phyloP scores from a whole-genome alignment of 2,888 invertebrate genomes.

The Pedicia rivosa region DNA sequence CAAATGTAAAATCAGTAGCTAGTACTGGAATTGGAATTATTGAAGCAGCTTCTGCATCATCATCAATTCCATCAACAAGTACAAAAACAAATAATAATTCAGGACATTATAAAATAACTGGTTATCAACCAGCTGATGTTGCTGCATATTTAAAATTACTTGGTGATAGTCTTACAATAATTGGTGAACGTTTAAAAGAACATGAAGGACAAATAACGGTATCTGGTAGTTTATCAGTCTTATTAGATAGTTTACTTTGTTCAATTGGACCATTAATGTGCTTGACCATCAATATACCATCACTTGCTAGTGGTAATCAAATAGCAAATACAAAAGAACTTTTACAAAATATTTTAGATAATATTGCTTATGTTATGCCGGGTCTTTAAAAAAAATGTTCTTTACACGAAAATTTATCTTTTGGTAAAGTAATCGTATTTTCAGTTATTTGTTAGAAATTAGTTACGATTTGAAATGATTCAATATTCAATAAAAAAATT shows the following conservation, averaged over 20 bases:
- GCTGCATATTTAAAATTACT: conserved; percentile 84
- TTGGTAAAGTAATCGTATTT: no score
- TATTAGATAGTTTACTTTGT: conserved; percentile 83
- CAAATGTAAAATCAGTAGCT: no score
- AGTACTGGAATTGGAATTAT: no score
- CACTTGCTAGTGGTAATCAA: conserved; percentile 47
- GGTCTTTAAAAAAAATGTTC: conserved; percentile 38
- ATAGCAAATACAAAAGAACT: conserved; percentile 33
- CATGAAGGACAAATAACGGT: conserved; percentile 94
- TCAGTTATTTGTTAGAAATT: no score
- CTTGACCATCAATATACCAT: conserved; percentile 68
- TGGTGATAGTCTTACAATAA: conserved; percentile 85
- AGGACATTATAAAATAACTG: conserved; percentile 44
- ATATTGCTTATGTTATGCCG: conserved; percentile 91
- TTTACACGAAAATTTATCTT: conserved; percentile 14
- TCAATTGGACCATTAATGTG: conserved; percentile 79
- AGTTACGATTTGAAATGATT: no score
- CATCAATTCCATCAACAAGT: conserved; percentile 17
- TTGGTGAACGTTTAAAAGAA: conserved; percentile 83
- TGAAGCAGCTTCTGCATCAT: conserved; percentile 20
- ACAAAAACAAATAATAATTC: no score
- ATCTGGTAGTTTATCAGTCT: conserved; percentile 82
- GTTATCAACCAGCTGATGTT: conserved; percentile 72
- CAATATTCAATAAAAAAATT: not conserved
- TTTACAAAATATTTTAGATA: conserved; percentile 60